These are phyloP conservation scores for Synanceia verrucosa DNA, from an alignment of 2,797 vertebrate genomes.

Conservation along the genomic window DNA sequence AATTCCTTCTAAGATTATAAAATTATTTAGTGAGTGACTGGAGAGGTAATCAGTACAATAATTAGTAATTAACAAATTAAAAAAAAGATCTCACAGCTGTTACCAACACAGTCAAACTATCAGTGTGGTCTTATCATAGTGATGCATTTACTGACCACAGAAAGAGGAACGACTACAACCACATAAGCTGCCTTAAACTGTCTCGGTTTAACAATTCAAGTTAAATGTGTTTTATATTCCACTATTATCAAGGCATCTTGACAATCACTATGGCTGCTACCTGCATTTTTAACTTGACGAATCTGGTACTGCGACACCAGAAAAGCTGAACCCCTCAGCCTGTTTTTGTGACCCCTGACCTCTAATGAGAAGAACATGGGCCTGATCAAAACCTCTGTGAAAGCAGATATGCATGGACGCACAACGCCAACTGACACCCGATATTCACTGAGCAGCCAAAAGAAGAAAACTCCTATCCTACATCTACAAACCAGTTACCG, in stretches of 20 bases:
- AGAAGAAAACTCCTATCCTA: constrained; percentile 6
- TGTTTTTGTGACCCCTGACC: constrained; percentile 24
- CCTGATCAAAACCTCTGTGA: constrained; percentile 40
- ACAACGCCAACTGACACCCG: constrained; percentile 19
- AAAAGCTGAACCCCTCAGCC: constrained; percentile 3
- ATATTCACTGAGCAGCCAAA: constrained; percentile 34
- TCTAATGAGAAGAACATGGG: constrained; percentile 27
- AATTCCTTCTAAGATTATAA: neutral
- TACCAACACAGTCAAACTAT: neutral
- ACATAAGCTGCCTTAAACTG: neutral
- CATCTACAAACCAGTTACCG: neutral
- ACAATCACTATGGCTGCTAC: neutral
- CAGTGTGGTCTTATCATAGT: neutral
- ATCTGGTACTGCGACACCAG: neutral
- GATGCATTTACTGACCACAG: constrained; percentile 5
- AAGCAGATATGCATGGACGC: constrained; percentile 30
- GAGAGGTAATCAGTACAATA: neutral
- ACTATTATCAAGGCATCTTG: neutral
- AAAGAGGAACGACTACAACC: neutral
- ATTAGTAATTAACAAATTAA: neutral
- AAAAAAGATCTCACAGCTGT: neutral
- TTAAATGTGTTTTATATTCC: neutral
- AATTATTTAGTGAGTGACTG: neutral
- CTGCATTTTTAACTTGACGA: neutral
- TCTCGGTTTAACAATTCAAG: neutral